A percentile compares a stretch with the other conserved stretches of the same genome.
Evolutionary conservation across 2,797 vertebrate species (phyloP).

Genomic region (Sebastes kiyomatsui): DNA sequence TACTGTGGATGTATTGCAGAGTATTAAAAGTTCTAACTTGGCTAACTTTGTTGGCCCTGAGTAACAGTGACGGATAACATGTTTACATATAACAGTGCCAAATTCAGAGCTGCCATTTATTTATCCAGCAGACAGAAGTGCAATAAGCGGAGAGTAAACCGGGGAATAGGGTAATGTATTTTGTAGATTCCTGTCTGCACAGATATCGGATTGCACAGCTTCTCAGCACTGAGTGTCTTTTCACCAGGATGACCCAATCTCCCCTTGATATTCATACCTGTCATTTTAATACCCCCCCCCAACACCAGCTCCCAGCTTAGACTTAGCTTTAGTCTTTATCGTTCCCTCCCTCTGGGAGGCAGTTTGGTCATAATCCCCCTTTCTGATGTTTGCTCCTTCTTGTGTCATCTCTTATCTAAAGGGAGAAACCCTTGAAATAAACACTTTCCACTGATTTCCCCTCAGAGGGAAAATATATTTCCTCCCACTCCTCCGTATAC

Average conservation of each 20-base stretch:
- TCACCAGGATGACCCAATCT: conserved; percentile 13
- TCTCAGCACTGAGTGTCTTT: conserved; percentile 26
- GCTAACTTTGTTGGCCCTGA: neutral
- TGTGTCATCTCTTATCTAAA: conserved; percentile 57
- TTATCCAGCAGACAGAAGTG: neutral
- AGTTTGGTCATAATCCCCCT: conserved; percentile 53
- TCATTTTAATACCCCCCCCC: conserved; percentile 47
- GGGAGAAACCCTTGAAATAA: conserved; percentile 63
- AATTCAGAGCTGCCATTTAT: neutral
- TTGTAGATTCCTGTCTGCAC: conserved; percentile 33
- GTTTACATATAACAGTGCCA: neutral
- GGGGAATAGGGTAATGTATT: neutral
- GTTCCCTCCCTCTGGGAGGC: conserved; percentile 44
- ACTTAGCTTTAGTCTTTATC: conserved; percentile 35
- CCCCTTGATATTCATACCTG: conserved; percentile 42
- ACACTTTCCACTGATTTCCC: conserved; percentile 57
- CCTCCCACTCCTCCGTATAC: conserved; percentile 25
- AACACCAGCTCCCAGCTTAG: conserved; percentile 16
- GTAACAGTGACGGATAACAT: neutral
- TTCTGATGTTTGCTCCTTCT: conserved; percentile 57
- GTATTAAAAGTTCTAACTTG: neutral
- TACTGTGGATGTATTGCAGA: neutral
- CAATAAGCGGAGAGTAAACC: neutral
- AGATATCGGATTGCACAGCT: conserved; percentile 9
- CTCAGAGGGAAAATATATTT: conserved; percentile 36